A percentile compares a stretch with the other conserved stretches of the same genome.
phyloP scores from a whole-genome alignment of 2,888 invertebrate species.

The Hirtodrosophila alboralis region DNA sequence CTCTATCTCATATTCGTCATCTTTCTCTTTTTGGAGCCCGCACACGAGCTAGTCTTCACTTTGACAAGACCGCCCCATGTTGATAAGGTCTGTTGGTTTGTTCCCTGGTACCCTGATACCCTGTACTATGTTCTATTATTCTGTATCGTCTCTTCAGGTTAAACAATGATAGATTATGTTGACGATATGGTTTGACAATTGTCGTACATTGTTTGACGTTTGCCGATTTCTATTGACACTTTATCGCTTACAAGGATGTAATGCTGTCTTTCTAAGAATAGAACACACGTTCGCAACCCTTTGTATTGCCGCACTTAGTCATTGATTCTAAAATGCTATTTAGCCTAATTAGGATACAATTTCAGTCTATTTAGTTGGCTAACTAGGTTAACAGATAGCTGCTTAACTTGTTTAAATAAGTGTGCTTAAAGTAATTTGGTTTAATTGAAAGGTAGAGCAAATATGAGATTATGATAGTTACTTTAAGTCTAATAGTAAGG shows the following conservation, averaged over 20 bases:
- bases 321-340: constrained; percentile 49
- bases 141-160: constrained; percentile 39
- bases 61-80: constrained; percentile 75
- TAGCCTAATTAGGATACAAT: constrained; percentile 66
- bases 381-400: constrained; percentile 38
- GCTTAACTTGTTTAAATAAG: constrained; percentile 2
- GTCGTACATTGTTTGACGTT: constrained; percentile 80
- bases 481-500: no score
- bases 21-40: constrained; percentile 35
- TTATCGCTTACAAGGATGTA: constrained; percentile 77
- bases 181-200: constrained; percentile 80
- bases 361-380: constrained; percentile 25
- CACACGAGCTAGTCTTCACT: constrained; percentile 66
- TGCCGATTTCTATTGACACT: constrained; percentile 76
- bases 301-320: constrained; percentile 56
- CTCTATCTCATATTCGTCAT: background rate
- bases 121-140: background rate
- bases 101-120: no score
- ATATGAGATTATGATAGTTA: background rate
- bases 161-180: constrained; percentile 78
- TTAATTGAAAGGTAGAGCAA: constrained; percentile 39
- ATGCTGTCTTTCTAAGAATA: constrained; percentile 74
- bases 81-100: constrained; percentile 60
- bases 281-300: constrained; percentile 62
- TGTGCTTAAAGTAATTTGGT: constrained; percentile 25